phyloP scores from a whole-genome alignment of 2,797 vertebrate species.

The Hafferia zeledoni region DNA sequence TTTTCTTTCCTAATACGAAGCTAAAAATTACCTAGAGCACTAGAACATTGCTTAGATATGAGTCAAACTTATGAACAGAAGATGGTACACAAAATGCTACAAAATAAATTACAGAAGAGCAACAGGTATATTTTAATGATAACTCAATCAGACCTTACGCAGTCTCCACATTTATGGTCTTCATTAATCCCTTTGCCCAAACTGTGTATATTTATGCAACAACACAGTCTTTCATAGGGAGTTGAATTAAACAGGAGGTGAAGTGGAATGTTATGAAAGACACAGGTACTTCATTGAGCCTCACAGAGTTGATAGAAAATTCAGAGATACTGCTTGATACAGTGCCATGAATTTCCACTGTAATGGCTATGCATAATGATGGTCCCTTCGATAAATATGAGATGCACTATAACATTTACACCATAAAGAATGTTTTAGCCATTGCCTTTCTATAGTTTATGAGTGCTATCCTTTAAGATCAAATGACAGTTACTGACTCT shows the following conservation, averaged over 20 bases:
- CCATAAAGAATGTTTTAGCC: constrained; percentile 24
- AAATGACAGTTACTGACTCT: constrained; percentile 26
- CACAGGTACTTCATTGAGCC: neutral
- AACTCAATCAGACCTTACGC: neutral
- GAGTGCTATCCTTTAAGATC: constrained; percentile 32
- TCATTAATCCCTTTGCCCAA: neutral
- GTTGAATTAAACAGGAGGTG: neutral
- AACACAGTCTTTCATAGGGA: neutral
- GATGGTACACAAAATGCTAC: neutral
- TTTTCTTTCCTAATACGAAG: neutral
- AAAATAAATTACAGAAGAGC: neutral
- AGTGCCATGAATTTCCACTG: neutral
- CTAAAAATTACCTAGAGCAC: neutral
- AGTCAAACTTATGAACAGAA: neutral
- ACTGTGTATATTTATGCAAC: neutral
- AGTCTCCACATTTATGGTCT: neutral
- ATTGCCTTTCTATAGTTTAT: constrained; percentile 27
- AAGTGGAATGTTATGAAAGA: neutral
- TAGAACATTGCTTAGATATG: neutral
- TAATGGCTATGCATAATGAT: constrained; percentile 23
- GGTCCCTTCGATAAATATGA: constrained; percentile 8
- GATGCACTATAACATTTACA: constrained; percentile 26
- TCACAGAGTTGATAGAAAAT: constrained; percentile 21
- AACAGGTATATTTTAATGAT: neutral
- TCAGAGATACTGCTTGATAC: constrained; percentile 14